A percentile compares a stretch with the other conserved stretches of the same genome.
These are phyloP conservation scores for Andrena fulva DNA, from an alignment of 2,888 invertebrate genomes.

Conservation along the genomic window DNA sequence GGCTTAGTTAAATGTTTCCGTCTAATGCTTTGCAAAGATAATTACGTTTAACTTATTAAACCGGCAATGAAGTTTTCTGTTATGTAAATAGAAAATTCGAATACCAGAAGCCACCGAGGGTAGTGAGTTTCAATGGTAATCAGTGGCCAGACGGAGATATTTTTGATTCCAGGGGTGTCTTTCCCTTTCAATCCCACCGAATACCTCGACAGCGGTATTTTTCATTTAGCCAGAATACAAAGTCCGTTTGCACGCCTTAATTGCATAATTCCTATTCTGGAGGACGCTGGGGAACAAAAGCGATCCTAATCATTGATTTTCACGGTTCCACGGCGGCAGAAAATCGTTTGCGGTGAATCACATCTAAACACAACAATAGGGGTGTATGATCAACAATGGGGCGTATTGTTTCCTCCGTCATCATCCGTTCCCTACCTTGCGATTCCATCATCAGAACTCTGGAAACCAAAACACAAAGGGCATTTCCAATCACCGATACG, in stretches of 20 bases:
- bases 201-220: background rate
- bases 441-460: conserved; percentile 62
- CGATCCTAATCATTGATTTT: conserved; percentile 56
- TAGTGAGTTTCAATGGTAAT: background rate
- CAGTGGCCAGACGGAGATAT: conserved; percentile 4
- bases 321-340: conserved; percentile 46
- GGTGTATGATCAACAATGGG: conserved; percentile 62
- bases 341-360: conserved; percentile 64
- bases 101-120: background rate
- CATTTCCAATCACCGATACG: conserved; percentile 64
- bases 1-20: too few relatives aligned
- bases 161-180: conserved; percentile 10
- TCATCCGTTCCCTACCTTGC: conserved; percentile 54
- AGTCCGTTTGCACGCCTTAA: conserved; percentile 12
- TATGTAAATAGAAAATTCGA: background rate
- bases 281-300: conserved; percentile 44
- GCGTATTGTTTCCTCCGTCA: conserved; percentile 60
- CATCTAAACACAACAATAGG: conserved; percentile 64
- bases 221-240: conserved; percentile 11
- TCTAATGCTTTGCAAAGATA: too few relatives aligned
- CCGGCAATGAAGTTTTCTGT: background rate
- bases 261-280: conserved; percentile 34
- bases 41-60: too few relatives aligned
- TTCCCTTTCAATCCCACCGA: background rate
- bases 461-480: conserved; percentile 62